Evolutionary conservation across 2,113 vertebrate species (phyloP).

Genomic region (Percina caprodes): DNA sequence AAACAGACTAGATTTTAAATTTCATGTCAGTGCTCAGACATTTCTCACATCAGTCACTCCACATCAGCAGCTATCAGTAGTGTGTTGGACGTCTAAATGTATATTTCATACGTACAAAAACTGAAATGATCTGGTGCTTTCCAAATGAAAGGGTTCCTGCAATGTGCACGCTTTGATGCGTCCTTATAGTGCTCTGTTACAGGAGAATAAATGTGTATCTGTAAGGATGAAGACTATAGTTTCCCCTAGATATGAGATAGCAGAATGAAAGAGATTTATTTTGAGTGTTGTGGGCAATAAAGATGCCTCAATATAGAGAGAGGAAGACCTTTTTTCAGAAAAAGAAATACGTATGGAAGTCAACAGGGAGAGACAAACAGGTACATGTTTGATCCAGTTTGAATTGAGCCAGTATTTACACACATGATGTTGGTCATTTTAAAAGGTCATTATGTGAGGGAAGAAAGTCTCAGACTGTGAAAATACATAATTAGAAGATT

Average conservation of each 20-base stretch:
- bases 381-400: too few relatives aligned
- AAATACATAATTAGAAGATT: too few relatives aligned
- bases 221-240: slow-evolving; percentile 19
- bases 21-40: slow-evolving; percentile 2
- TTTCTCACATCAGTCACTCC: background rate
- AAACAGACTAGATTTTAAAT: slow-evolving; percentile 29
- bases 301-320: background rate
- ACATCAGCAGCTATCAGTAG: slow-evolving; percentile 20
- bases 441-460: too few relatives aligned
- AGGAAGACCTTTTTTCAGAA: too few relatives aligned
- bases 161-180: background rate
- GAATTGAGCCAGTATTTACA: too few relatives aligned
- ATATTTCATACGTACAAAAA: slow-evolving; percentile 22
- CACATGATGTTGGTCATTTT: too few relatives aligned
- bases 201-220: slow-evolving; percentile 20
- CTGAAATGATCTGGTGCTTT: slow-evolving; percentile 2
- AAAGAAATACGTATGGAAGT: too few relatives aligned
- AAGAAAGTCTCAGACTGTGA: too few relatives aligned
- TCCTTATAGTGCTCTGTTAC: background rate
- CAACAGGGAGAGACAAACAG: too few relatives aligned
- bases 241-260: slow-evolving; percentile 16
- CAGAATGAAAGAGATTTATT: slow-evolving; percentile 19
- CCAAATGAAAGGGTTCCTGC: slow-evolving; percentile 17
- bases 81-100: slow-evolving; percentile 18
- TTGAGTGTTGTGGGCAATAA: slow-evolving; percentile 14